A percentile compares a stretch with the other conserved stretches of the same genome.
Evolutionary conservation across 2,113 vertebrate species (phyloP).

Genomic region (Hydrochoerus hydrochaeris): DNA sequence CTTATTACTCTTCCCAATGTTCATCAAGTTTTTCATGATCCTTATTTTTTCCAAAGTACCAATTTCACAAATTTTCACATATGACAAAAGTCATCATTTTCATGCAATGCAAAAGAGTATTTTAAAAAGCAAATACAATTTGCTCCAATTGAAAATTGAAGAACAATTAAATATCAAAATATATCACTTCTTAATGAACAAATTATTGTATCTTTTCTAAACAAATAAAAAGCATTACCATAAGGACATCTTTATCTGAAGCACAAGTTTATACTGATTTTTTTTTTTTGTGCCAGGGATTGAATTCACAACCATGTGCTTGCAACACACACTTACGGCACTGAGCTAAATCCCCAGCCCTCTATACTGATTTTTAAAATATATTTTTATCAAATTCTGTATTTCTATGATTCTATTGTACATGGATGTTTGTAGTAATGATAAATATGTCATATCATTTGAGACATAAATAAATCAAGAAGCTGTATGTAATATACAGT

Average conservation of each 20-base stretch:
- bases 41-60: background rate
- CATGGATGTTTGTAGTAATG: slow-evolving; percentile 1
- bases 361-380: slow-evolving; percentile 53
- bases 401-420: slow-evolving; percentile 45
- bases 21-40: background rate
- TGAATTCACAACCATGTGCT: no score
- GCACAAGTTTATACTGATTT: slow-evolving; percentile 7
- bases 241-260: background rate
- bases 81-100: background rate
- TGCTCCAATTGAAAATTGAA: background rate
- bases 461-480: slow-evolving; percentile 43
- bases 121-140: background rate
- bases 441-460: slow-evolving; percentile 47
- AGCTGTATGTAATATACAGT: background rate
- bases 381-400: background rate
- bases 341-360: no score
- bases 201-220: background rate
- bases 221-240: slow-evolving; percentile 44
- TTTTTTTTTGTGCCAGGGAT: no score
- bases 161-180: background rate
- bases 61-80: background rate
- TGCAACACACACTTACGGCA: no score
- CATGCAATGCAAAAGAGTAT: slow-evolving; percentile 57
- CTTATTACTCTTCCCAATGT: background rate
- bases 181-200: background rate